Evolutionary conservation across 2,797 vertebrate genomes (phyloP).

Genomic region (Danio aesculapii): DNA sequence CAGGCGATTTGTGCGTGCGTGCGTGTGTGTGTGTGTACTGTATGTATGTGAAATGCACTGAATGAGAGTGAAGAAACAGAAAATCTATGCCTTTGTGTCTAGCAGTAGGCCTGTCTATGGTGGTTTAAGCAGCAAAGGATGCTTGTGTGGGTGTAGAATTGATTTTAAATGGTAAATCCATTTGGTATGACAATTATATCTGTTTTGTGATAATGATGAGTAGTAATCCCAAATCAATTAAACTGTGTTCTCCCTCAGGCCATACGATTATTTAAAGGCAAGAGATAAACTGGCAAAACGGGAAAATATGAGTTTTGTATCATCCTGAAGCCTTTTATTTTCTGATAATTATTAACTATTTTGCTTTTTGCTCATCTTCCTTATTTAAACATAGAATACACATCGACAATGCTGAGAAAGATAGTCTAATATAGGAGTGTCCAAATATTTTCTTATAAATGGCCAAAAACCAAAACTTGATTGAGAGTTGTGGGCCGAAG

Average conservation of each 20-base stretch:
- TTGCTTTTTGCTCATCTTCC: background rate
- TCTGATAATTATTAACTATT: background rate
- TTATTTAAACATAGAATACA: background rate
- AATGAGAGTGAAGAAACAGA: background rate
- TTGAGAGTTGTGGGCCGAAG: too few relatives aligned
- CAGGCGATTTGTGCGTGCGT: background rate
- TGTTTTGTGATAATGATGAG: slow-evolving; percentile 26
- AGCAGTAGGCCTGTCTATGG: background rate
- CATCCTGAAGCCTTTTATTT: background rate
- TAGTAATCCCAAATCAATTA: slow-evolving; percentile 48
- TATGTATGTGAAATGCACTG: background rate
- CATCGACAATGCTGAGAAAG: background rate
- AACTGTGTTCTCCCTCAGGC: slow-evolving; percentile 34
- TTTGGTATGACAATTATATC: slow-evolving; percentile 36
- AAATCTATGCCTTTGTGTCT: background rate
- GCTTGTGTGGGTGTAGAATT: slow-evolving; percentile 18
- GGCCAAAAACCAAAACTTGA: too few relatives aligned
- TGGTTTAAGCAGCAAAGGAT: slow-evolving; percentile 33
- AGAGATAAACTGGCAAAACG: slow-evolving; percentile 13
- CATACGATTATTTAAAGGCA: slow-evolving; percentile 8
- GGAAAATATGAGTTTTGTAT: background rate
- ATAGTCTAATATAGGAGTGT: background rate
- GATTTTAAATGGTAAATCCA: slow-evolving; percentile 32
- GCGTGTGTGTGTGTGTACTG: too few relatives aligned
- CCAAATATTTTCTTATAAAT: too few relatives aligned